Percentiles rank a stretch among this genome's conserved stretches.
These are phyloP conservation scores for Gallirallus australis DNA, from an alignment of 2,797 vertebrate species.

Conservation along the genomic window DNA sequence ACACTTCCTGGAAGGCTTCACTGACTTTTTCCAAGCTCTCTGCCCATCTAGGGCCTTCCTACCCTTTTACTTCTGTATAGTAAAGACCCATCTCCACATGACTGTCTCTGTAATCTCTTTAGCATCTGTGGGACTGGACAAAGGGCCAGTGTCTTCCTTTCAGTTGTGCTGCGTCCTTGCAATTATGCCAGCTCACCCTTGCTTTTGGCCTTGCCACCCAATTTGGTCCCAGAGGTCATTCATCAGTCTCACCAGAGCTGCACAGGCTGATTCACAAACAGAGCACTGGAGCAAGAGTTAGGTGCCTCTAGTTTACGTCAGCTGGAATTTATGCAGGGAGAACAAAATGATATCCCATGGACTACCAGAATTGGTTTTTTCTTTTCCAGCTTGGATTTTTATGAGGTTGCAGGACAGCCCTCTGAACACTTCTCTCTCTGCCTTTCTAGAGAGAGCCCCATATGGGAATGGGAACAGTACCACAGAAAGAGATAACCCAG, in stretches of 20 bases:
- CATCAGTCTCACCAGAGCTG: not conserved
- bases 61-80: not conserved
- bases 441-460: not conserved
- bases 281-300: not conserved
- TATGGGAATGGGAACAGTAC: not conserved
- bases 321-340: not conserved
- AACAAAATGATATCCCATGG: not conserved
- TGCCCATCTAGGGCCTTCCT: not conserved
- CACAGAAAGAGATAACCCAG: not conserved
- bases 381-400: not conserved
- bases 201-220: not conserved
- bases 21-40: not conserved
- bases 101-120: not conserved
- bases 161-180: not conserved
- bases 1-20: not conserved
- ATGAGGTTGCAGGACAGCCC: not conserved
- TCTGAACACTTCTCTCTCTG: not conserved
- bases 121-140: not conserved
- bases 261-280: accelerated
- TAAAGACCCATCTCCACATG: not conserved
- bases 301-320: not conserved
- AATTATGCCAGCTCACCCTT: accelerated
- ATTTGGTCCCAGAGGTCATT: not conserved
- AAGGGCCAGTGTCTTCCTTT: not conserved
- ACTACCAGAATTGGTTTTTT: not conserved